Evolutionary conservation across 2,797 vertebrate species (phyloP), one percentile per base, ranked within the genome.

Genomic region (Siniperca obscura): DNA sequence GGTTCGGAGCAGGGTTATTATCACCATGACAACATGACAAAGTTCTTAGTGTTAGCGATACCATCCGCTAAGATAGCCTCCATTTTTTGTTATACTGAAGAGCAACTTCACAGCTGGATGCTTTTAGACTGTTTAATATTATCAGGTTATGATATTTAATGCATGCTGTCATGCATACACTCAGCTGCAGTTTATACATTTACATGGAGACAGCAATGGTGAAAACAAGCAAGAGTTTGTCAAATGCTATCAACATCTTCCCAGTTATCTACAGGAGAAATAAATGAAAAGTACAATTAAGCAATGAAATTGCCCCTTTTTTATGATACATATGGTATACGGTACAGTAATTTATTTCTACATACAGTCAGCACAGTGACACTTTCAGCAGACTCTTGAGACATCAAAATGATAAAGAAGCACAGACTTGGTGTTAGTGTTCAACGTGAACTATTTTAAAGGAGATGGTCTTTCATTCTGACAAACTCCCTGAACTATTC

Each of bases 21-120:
- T 81, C 62, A 76, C 38, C 60, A 44, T 9, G 21, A 34, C 21
- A 38, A 19, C 30, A 30, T 6, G 8, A 52, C 25, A 46, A 40
- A 9, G 38, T 40, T 40, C 7, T 40, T 40, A 40, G 38, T 42
- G 40, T 42, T 42, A 42, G 40, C 40, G 40, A 42, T 42, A 42
- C 40, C 9, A 42, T 10, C 2, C 40, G 10, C 40, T 42, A 42
- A 42, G 40, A 11, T 42, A 42, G 40, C 10, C 40, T 11, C 9
- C 40, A 42, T 11, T 71, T 67, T 60, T 67, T 42, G 60, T 83
- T 65, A 64, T 16, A 17, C 53, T 27, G 14, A 70, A 79, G 55
- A 60, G 17, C 69, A 42, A n/a, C 55, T 59, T 83, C 70, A 76
- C 71, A 74, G n/a, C 50, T 68, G 61, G 72, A 9, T 46, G 48